Conservation (phyloP, 1,140 invertebrate species). For the Drosophila lowei region DNA sequence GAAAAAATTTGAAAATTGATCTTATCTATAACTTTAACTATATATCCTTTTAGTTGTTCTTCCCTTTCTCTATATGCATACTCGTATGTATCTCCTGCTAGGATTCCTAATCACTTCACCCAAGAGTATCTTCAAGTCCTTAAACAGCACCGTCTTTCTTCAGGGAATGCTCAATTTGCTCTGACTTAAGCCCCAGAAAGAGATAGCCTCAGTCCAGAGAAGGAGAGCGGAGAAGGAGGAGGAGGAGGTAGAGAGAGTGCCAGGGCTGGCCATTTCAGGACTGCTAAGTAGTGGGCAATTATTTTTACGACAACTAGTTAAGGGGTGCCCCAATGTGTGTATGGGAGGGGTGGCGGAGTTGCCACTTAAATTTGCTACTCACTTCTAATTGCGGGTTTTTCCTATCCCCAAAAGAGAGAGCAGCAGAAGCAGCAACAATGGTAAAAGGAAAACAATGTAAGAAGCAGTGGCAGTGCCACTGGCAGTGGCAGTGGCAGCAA, state of each 20-base stretch:
- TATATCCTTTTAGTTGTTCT: neutral
- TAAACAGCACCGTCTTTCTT: constrained; percentile 6
- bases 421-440: constrained; percentile 22
- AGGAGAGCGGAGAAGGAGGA: neutral
- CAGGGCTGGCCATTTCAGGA: constrained; percentile 58
- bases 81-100: too few relatives aligned
- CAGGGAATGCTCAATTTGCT: neutral
- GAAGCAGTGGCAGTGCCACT: constrained; percentile 21
- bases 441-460: constrained; percentile 60
- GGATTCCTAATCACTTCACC: too few relatives aligned
- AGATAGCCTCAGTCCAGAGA: neutral
- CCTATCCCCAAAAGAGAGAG: constrained; percentile 45
- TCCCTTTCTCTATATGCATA: neutral
- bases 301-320: constrained; percentile 82
- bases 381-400: constrained; percentile 66
- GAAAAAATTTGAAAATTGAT: too few relatives aligned
- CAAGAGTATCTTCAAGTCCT: constrained; percentile 1
- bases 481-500: constrained; percentile 9
- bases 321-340: constrained; percentile 40
- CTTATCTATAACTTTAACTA: too few relatives aligned
- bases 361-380: constrained; percentile 69
- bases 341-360: neutral
- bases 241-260: constrained; percentile 7
- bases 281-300: constrained; percentile 80
- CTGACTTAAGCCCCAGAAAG: neutral